Percentiles rank a stretch among this genome's conserved stretches.
These are phyloP conservation scores for Chrysolina americana DNA, from an alignment of 2,888 invertebrate species.

Conservation along the genomic window DNA sequence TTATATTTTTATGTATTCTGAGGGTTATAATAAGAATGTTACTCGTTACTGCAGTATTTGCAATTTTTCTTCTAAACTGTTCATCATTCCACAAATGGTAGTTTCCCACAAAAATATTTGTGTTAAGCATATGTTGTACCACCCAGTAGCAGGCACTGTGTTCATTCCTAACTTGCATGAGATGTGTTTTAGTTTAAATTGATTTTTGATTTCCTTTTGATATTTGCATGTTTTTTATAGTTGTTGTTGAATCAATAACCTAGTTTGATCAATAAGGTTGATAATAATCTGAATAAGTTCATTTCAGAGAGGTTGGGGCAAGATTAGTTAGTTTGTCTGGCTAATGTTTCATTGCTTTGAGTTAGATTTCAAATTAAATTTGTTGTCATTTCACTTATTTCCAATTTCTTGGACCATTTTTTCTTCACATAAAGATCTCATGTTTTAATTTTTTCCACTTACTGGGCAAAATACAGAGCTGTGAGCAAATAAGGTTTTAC, in stretches of 20 bases:
- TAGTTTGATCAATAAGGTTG: slow-evolving; percentile 34
- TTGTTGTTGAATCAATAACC: slow-evolving; percentile 30
- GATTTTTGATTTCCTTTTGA: slow-evolving; percentile 30
- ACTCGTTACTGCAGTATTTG: background rate
- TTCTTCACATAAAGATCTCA: too few relatives aligned
- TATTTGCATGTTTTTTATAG: slow-evolving; percentile 35
- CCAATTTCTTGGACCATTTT: too few relatives aligned
- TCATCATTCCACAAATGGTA: slow-evolving; percentile 15
- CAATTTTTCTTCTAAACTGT: background rate
- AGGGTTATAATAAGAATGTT: background rate
- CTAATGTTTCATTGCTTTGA: too few relatives aligned
- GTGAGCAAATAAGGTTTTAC: too few relatives aligned
- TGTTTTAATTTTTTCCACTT: too few relatives aligned
- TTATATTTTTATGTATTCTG: background rate
- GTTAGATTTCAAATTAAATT: too few relatives aligned
- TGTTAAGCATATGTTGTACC: slow-evolving; percentile 42
- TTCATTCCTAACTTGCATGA: slow-evolving; percentile 39
- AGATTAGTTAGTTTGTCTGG: too few relatives aligned
- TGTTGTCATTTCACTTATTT: too few relatives aligned
- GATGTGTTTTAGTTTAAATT: slow-evolving; percentile 34
- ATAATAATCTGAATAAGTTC: background rate
- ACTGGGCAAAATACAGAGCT: too few relatives aligned
- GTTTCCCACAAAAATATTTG: slow-evolving; percentile 20
- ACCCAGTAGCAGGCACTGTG: slow-evolving; percentile 46
- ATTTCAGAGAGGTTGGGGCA: background rate